phyloP scores from a whole-genome alignment of 2,797 vertebrate species.

The Eremophila alpestris region DNA sequence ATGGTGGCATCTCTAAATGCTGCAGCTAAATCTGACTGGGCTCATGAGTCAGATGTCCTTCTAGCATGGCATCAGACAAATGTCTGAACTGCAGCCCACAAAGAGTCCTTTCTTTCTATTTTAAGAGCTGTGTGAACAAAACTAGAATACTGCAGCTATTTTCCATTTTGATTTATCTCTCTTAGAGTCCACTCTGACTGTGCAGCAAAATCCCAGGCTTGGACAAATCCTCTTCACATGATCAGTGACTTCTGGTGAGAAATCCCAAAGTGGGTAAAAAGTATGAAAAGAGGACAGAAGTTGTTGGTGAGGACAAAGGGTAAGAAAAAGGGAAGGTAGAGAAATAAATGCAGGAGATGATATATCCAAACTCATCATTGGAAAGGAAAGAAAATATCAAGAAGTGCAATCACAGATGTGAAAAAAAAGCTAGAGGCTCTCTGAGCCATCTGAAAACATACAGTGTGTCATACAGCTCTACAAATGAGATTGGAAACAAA shows the following conservation, averaged over 20 bases:
- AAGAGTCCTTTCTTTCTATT: slow-evolving; percentile 59
- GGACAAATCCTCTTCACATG: neutral
- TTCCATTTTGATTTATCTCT: slow-evolving; percentile 25
- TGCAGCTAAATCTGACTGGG: neutral
- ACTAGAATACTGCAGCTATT: slow-evolving; percentile 32
- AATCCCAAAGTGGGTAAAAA: neutral
- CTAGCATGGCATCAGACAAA: slow-evolving; percentile 32
- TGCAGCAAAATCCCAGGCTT: neutral
- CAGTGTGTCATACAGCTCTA: neutral
- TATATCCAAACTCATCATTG: neutral
- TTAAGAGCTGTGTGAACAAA: slow-evolving; percentile 53
- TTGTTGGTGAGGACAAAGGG: neutral
- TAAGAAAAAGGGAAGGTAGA: neutral
- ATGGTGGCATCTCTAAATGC: neutral
- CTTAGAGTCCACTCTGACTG: neutral
- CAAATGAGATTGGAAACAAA: neutral
- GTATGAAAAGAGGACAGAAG: neutral
- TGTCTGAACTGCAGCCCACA: slow-evolving; percentile 33
- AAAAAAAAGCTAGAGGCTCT: neutral
- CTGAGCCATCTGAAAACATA: neutral
- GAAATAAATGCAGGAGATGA: neutral
- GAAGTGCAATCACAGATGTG: neutral
- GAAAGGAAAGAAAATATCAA: neutral
- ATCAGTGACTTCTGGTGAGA: neutral
- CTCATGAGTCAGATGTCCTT: slow-evolving; percentile 32